These are phyloP conservation scores for Drosophila siamana DNA, from an alignment of 2,888 invertebrate genomes.

Conservation along the genomic window DNA sequence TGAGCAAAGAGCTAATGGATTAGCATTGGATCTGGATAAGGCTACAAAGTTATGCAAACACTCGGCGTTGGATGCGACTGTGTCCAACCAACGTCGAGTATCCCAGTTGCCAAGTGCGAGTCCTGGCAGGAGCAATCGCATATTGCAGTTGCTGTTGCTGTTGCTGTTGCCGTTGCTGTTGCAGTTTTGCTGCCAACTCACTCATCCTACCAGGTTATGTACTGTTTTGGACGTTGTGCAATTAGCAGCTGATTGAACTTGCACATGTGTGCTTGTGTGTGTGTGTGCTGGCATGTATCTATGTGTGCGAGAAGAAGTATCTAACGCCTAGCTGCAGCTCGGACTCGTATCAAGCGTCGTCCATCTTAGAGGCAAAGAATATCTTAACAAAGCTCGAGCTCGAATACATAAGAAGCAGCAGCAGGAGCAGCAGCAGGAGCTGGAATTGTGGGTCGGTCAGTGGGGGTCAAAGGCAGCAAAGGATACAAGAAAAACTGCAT, in stretches of 20 bases:
- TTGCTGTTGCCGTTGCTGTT: slow-evolving; percentile 46
- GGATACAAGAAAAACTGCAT: slow-evolving; percentile 79
- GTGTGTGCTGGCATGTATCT: slow-evolving; percentile 1
- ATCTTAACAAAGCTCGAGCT: slow-evolving; percentile 76
- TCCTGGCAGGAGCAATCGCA: slow-evolving; percentile 11
- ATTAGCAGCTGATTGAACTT: slow-evolving; percentile 80
- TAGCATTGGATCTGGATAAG: slow-evolving; percentile 17
- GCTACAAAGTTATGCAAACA: slow-evolving; percentile 35
- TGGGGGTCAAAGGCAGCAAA: slow-evolving; percentile 32
- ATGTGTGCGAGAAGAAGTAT: slow-evolving; percentile 10
- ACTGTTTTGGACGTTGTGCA: slow-evolving; percentile 62
- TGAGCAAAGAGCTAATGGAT: slow-evolving; percentile 11
- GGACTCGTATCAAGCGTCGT: slow-evolving; percentile 60
- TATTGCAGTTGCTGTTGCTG: slow-evolving; percentile 37
- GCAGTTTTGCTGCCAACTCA: slow-evolving; percentile 24
- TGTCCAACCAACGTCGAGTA: background rate
- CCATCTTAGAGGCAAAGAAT: slow-evolving; percentile 78
- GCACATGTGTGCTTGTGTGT: slow-evolving; percentile 51
- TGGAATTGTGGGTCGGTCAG: background rate
- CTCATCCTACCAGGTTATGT: slow-evolving; percentile 31
- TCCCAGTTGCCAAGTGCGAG: slow-evolving; percentile 6
- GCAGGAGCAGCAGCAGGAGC: slow-evolving; percentile 25
- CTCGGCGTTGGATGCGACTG: background rate
- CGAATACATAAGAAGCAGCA: slow-evolving; percentile 68
- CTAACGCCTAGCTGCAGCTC: slow-evolving; percentile 48